Conservation (phyloP, 2,888 invertebrate genomes). For the Pimpla rufipes region DNA sequence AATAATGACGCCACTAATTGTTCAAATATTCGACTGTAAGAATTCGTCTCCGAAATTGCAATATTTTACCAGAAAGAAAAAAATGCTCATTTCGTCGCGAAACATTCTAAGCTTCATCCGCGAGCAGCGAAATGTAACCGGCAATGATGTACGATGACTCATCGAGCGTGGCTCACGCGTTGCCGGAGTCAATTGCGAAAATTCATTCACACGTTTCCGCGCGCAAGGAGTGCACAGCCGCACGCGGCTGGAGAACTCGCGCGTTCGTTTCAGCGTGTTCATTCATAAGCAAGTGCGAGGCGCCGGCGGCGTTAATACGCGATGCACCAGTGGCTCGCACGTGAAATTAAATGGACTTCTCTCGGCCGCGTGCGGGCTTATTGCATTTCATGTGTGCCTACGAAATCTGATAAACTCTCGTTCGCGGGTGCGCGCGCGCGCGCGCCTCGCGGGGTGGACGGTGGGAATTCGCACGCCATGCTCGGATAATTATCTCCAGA, state of each 20-base stretch:
- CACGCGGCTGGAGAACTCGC: not conserved
- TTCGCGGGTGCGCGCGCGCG: too few relatives aligned
- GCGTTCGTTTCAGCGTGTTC: conserved; percentile 16
- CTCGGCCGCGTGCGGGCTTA: conserved; percentile 38
- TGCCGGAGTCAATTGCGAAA: not conserved
- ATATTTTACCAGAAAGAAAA: too few relatives aligned
- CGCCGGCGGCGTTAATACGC: conserved; percentile 12
- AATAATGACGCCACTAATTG: too few relatives aligned
- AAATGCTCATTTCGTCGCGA: too few relatives aligned
- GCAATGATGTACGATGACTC: not conserved
- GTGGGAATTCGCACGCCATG: conserved; percentile 42
- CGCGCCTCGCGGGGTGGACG: not conserved
- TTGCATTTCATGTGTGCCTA: conserved; percentile 41
- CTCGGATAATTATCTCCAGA: conserved; percentile 56
- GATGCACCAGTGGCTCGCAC: conserved; percentile 2
- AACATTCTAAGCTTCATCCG: too few relatives aligned
- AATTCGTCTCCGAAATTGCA: too few relatives aligned
- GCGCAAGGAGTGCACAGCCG: not conserved
- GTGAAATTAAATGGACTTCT: conserved; percentile 32
- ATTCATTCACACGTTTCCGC: conserved; percentile 16
- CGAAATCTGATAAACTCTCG: conserved; percentile 31
- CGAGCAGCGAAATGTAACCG: too few relatives aligned
- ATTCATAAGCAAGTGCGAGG: conserved; percentile 30
- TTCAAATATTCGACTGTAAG: too few relatives aligned
- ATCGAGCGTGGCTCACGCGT: not conserved